Base-by-base conservation (phyloP, 2,797 vertebrate genomes). In the Arrhamphus sclerolepis region DNA sequence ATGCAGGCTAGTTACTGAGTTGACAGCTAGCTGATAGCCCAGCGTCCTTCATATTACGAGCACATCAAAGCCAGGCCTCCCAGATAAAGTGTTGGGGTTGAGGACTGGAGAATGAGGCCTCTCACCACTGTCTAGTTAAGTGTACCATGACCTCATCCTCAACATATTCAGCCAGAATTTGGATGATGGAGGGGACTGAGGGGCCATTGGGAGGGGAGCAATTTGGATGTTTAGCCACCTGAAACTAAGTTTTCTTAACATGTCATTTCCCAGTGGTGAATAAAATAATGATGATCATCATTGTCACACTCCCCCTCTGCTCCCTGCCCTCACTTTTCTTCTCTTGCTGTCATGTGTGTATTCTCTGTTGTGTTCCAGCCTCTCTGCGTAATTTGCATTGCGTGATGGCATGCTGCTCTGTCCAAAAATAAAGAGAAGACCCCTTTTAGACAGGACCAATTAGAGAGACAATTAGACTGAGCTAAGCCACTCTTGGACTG, bases 401-500 rank as follows among this genome's bases (percentile, higher is more conserved):
- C 84, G 79, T 90, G 93, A 91, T 92, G 93, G 82, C 83, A 84
- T 77, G 79, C 77, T 26, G 68, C 82, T 85, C 83, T 90, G 93
- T 94, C 93, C 92, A 85, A 89, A 89, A 90, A 89, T 83, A 81
- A 92, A 92, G 90, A 92, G 89, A 87, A 91, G 92, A 94, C 91
- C 90, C 93, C 93, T 93, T 94, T 87, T 95, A 95, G 96, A 97
- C 95, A 95, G 93, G 90, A 77, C 95, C 95, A 98, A 98, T 98
- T 97, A 97, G 94, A 94, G 90, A 94, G 93, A 94, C 95, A 96
- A 96, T 97, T 97, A 96, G 95, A 95, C 93, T 89, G 92, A 93
- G 94, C 94, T 92, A 88, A 93, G 91, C 90, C 88, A 86, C 91
- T 92, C 91, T 78, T 83, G 92, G 92, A 93, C 93, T 92, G 90